Base-by-base conservation (phyloP, 1,140 invertebrate genomes). In the Saxidomus purpurata region DNA sequence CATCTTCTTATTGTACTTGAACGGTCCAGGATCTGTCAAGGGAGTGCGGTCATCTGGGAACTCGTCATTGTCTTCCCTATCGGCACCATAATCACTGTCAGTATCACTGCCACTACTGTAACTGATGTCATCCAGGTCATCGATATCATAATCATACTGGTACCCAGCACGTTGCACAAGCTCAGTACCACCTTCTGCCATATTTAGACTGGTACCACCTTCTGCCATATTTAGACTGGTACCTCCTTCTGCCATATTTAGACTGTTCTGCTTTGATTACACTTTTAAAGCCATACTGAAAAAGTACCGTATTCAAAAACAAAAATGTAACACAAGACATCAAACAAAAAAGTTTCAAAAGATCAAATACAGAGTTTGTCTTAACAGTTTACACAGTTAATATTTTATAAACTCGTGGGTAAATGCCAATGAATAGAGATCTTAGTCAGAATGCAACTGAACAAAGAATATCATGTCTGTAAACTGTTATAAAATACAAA, bases 21-120 rank as follows among this genome's bases (percentile, higher is more conserved):
- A 89, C 13, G 47, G 71, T 59, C 80, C 87, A 34, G 87, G 87
- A 34, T 89, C 87, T 47, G 55, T 76, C 22, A 61, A 25, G 6
- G 47, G 36, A 1, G 11, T 36, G 3, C 80, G 43, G 8, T 89
- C 79, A 77, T 89, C 87, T 25, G 87, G 79, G 22, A 40, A 83
- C 11, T 89, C 87, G 47, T 89, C 87, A 55, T 89, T 89, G 55
- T 89, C 87, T 49, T 89, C 87, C 0, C 59, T 74, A 49, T 89
- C 87, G 13, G 63, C 87, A 13, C 79, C 87, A 77, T 89, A 89
- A 49, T 89, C 80, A 77, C 80, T 83, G 36, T 84, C 87, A 40
- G 71, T n/a, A 22, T 87, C 74, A 36, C 28, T 63, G 0, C 36
- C 80, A 6, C 59, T 49, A 28, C 76, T 88, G 69, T 84, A 83